Evolutionary conservation across 2,888 invertebrate genomes (phyloP), one percentile per base, ranked within the genome.

Genomic region (Lepetodrilus schrolli): DNA sequence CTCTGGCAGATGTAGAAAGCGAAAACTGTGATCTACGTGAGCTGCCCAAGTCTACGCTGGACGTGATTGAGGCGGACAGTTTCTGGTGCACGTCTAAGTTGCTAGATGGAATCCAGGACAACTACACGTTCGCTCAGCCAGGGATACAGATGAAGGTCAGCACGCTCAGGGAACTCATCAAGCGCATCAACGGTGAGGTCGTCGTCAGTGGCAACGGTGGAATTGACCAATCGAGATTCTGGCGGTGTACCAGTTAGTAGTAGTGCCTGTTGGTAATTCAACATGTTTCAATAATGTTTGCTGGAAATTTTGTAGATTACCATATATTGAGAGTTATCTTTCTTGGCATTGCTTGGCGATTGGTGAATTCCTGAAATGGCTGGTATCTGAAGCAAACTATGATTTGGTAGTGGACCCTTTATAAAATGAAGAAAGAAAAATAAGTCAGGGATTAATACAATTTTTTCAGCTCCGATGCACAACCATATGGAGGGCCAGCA

Each of bases 91-190:
- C 98, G 82, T 96, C 97, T 13, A 97, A 98, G 91, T 96, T 99
- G 89, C 93, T 99, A 74, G 99, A 99, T 91, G 97, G 98, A 82
- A 99, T 99, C 87, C 98, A 98, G 92, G 98, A 99, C 91, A 99
- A 99, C 92, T 99, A 99, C 91, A 99, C 99, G 86, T 99, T 99
- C 92, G 99, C 99, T 86, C 99, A 99, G 93, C 95, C 99, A 78
- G 99, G 99, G 72, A 99, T 99, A 89, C 99, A 99, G 90, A 94
- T 95, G 88, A 98, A 99, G 93, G 98, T 99, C 21, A 95, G 96
- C 90, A 96, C 97, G 88, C 93, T 99, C 70, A 96, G 97, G 89
- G 98, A 98, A 90, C 93, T 99, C 70, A 96, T 99, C 87, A 95
- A 96, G 85, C 93, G 99, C 90, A 97, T 99, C 79, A 98, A 99